Conservation (phyloP, 2,113 vertebrate species). For the Astur gentilis region DNA sequence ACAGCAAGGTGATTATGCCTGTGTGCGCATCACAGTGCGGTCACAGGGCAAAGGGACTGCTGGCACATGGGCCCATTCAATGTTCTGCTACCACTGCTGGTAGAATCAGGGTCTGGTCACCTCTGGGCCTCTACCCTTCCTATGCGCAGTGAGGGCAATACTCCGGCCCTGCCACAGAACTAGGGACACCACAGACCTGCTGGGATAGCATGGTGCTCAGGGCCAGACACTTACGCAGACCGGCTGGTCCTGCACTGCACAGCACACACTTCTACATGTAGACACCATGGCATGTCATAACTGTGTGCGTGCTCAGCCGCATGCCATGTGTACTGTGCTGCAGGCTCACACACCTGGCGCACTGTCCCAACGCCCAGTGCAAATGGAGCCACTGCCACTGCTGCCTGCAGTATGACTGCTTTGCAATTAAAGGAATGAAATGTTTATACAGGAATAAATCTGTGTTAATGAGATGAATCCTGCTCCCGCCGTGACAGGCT, state of each 20-base stretch:
- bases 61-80: not conserved
- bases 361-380: not conserved
- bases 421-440: constrained; percentile 43
- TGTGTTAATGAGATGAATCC: constrained; percentile 26
- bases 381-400: not conserved
- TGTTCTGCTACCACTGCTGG: not conserved
- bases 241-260: not conserved
- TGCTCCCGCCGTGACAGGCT: not conserved
- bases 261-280: accelerated
- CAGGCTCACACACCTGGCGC: not conserved
- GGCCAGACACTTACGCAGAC: not conserved
- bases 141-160: not conserved
- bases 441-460: constrained; percentile 48
- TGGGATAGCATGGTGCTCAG: not conserved
- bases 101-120: too few species aligned
- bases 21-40: accelerated
- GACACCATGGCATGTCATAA: accelerated
- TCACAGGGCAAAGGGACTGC: not conserved
- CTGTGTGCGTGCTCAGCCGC: not conserved
- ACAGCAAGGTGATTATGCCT: not conserved
- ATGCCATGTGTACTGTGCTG: not conserved
- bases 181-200: not conserved
- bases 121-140: not conserved
- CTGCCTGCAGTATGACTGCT: constrained; percentile 23
- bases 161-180: not conserved